Evolutionary conservation across 23 tunicate species (phyloP).

Genomic region (Aplidium turbinatum): DNA sequence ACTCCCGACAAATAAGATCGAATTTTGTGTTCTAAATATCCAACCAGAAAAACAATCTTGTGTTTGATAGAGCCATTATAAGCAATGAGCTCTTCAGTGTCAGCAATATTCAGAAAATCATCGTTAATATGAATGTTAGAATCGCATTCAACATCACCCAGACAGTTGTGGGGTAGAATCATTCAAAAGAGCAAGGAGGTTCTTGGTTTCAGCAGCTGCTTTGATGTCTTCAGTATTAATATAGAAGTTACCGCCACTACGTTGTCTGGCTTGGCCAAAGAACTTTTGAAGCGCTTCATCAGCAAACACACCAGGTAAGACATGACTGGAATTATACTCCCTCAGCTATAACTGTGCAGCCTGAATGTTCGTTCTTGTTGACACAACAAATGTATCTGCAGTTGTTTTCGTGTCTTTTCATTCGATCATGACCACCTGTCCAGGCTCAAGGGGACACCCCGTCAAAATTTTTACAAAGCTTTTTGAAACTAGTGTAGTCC

Average conservation of each 20-base stretch:
- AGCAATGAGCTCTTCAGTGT: conserved; percentile 9
- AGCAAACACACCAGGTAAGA: conserved; percentile 18
- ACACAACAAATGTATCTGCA: conserved; percentile 21
- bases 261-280: conserved; percentile 19
- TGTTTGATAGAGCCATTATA: conserved; percentile 8
- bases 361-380: conserved; percentile 11
- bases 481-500: conserved; percentile 14
- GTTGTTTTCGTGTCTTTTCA: conserved; percentile 3
- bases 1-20: background rate
- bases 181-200: background rate
- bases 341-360: conserved; percentile 4
- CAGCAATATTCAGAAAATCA: conserved; percentile 12
- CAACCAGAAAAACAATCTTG: conserved; percentile 6
- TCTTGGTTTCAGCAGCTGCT: conserved; percentile 17
- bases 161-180: conserved; percentile 18
- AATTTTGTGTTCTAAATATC: conserved; percentile 20
- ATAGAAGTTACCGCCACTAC: conserved; percentile 10
- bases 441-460: conserved; percentile 6
- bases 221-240: conserved; percentile 8
- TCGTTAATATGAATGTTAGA: background rate
- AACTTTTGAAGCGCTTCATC: conserved; percentile 12
- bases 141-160: conserved; percentile 2
- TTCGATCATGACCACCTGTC: conserved; percentile 7
- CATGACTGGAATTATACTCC: background rate
- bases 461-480: conserved; percentile 2